Evolutionary conservation across 2,888 invertebrate genomes (phyloP), one percentile per base, ranked within the genome.

Genomic region (Eristalis arbustorum): DNA sequence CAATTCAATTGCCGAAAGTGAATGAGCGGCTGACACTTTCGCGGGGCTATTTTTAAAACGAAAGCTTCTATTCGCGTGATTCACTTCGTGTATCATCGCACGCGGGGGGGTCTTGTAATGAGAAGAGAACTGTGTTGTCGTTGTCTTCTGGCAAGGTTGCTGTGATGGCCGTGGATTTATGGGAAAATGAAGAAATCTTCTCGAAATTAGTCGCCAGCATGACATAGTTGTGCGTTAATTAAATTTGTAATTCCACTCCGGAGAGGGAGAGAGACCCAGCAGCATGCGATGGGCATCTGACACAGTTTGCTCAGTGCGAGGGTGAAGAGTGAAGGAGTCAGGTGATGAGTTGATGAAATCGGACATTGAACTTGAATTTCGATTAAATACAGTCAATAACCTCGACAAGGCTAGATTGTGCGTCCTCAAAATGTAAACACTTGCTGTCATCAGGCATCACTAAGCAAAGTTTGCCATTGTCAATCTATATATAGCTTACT

Each of bases 41-140:
- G 66, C 67, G 42, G 62, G 23, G 71, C 80, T 84, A 84, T 84
- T 84, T 84, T 75, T 84, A 84, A 84, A 74, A 0, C 2, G 34
- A 84, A 80, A 84, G 84, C 84, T 84, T 84, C 64, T 67, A 69
- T 74, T 79, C 34, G 64, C 59, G 67, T 84, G 84, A 84, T 75
- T 84, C 84, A 84, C 73, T 74, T 31, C 49, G 59, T 34, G 49
- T 49, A 49, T 49, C 49, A 49, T 49, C 49, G 2, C 18, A 10
- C 18, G 18, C 8, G 10, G 8, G 18, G 49, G 49, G 6, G 49
- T 18, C 18, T 8, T 49, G 49, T 49, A 49, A 49, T 49, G 18
- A 18, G 8, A 40, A 40, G 13, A 40, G 40, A 49, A 49, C 49
- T 49, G n/a, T 8, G 49, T 42, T 3, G 42, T 6, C 18, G 49